Base-by-base conservation (phyloP, 2,113 vertebrate species). In the Aptenodytes forsteri region DNA sequence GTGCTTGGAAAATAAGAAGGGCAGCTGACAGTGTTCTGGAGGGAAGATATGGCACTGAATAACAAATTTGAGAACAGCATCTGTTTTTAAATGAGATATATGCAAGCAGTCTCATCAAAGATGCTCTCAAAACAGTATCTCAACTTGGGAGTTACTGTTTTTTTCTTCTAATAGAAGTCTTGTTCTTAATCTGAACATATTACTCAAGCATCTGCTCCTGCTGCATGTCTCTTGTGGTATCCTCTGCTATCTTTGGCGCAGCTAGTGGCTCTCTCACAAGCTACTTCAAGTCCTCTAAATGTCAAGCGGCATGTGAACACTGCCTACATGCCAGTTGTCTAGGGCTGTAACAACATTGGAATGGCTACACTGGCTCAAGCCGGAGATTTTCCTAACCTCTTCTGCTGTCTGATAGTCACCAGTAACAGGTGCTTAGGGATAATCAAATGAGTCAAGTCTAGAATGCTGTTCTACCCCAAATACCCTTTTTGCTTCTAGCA, bases 331-430 rank as follows among this genome's bases (percentile, higher is more conserved):
- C 29, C 38, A 26, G 55, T 13, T 80, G 67, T 54, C 55, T 14
- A 2, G 34, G 62, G 55, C 67, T 75, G 32, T 16, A 9, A 8
- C 29, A 32, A 9, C 23, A 8, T 0, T 11, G 46, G 36, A 13
- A 20, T 13, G 36, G 42, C 25, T 13, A 1, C 13, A 9, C 9
- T 0, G 2, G 59, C 80, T 71, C 56, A 9, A 19, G 30, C 22
- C 0, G 3, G 64, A 59, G 52, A 7, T 27, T 14, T 26, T 26
- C 42, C 23, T 6, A 6, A 26, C 42, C 30, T 58, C 21, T 55
- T 34, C 26, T 42, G 52, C 77, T 64, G 18, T 15, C 59, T 79
- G 29, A 25, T 55, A 59, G 66, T 58, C 77, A 26, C 59, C 30
- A 13, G 47, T 38, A 21, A n/a, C 22, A 5, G 1, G 19, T 36